Evolutionary conservation across 2,797 vertebrate species (phyloP), one percentile per base, ranked within the genome.

Genomic region (Anguilla marmorata): DNA sequence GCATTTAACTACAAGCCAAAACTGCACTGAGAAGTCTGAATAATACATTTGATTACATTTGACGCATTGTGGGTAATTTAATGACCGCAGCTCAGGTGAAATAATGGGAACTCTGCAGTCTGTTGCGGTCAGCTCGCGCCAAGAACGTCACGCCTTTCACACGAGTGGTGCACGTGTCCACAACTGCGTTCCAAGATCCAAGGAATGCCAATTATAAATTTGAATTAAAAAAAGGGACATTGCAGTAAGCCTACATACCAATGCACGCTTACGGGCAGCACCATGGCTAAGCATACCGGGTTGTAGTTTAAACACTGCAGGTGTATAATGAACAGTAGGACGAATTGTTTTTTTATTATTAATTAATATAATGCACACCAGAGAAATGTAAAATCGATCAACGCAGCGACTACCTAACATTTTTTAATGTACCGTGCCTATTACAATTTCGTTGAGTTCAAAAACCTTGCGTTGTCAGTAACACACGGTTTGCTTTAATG

Each of bases 1-100:
- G n/a, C 24, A 0, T n/a, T 82, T 19, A 50, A 33, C 79, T 30
- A 82, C 79, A 24, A 76, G 33, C 33, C 14, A 41, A 74, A 82
- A 48, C 50, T 21, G 79, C 45, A 50, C 45, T 11, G 24, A 79
- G 16, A 79, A 41, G 19, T 9, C 21, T 82, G 21, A 21, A 50
- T 50, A 82, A 41, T 56, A 11, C n/a, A 33, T 33, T 1, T 14
- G 11, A n/a, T 76, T 12, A 74, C 48, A 74, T 56, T 76, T 79
- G 66, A 86, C 69, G 27, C 87, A 84, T 37, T 7, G 8, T 66
- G 60, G 69, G 56, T 87, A 87, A 87, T 84, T 84, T 54, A 69
- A 87, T 84, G 27, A 63, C 30, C 24, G 41, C 19, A 66, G 63
- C 45, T 30, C n/a, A 54, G 24, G 86, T 74, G 74, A 84, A 58